Base-by-base conservation (phyloP, 2,888 invertebrate genomes). In the Tethea ocularis region DNA sequence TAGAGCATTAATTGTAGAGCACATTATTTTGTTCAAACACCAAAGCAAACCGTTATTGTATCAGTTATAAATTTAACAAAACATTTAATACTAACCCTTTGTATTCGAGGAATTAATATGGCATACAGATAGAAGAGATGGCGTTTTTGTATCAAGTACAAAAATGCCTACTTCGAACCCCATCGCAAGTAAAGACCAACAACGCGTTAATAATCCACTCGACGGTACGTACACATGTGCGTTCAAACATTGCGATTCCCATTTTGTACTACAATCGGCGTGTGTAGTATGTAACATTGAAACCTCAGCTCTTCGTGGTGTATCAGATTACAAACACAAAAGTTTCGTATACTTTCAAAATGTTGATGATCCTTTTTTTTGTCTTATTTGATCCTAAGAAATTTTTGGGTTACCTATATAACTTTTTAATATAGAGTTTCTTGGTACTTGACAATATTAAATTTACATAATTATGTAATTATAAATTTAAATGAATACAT, bases 151-250 rank as follows among this genome's bases (percentile, higher is more conserved):
- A 46, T 46, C 20, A n/a, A 46, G 46, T 20, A 46, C 46, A 46
- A 20, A 46, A 46, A 46, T 46, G 46, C 46, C 17, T 46, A 20
- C 17, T 20, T 46, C 41, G 6, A 41, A 7, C 46, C 46, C 46
- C 46, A 46, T 10, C 46, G 46, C n/a, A 46, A 46, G 46, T 46
- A 20, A 33, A 8, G 20, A 13, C 54, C 36, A 54, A 36, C 54
- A 54, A 54, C 20, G 20, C 33, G 54, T 54, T 29, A 20, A 13
- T 54, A 33, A 54, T 22, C 54, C 33, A 33, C 54, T 54, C 33
- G 54, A 54, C 54, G 33, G n/a, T 17, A 46, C 20, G 20, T 24
- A 54, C 33, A 29, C 13, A 33, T 10, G 46, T 36, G 1, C 54
- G 22, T 36, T 54, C 54, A 54, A 46, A 46, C 20, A 46, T 20